Evolutionary conservation across 2,797 vertebrate genomes (phyloP), one percentile per base, ranked within the genome.

Genomic region (Epinephelus coioides): DNA sequence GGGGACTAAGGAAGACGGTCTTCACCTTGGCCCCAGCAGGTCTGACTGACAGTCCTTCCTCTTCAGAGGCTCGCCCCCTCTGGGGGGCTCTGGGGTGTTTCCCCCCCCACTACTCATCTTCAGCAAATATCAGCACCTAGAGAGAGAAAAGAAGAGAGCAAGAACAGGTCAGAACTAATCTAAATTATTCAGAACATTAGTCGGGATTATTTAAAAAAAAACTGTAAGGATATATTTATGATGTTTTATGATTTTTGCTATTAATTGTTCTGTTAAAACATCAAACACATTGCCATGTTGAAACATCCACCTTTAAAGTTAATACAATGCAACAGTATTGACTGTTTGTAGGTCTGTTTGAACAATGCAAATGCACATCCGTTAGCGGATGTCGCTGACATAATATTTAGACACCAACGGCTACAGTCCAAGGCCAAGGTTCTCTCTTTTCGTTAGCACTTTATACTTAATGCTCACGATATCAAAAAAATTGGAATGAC

Each of bases 61-160:
- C 93, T 99, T 99, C 93, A 97, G 95, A 87, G 96, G 92, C 92
- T 98, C 97, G 85, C 94, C 95, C 96, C 88, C 89, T 74, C 96
- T 96, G 79, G 96, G 91, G 76, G 96, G 96, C 95, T 99, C 97
- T 76, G 96, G 97, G 94, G 96, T 95, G 92, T 97, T 96, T 88
- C 96, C 96, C 92, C 97, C 97, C 88, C 97, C 96, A 74, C 95
- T 97, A 96, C 97, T 99, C 98, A 99, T 99, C 95, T 96, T 99
- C 96, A 97, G 95, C 92, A 95, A 95, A 96, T 97, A 97, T 97
- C 97, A 98, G 97, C 97, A 97, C 96, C 97, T 98, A 43, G 63
- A 96, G 89, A 69, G 71, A 90, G 81, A 76, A 57, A 44, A 57
- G 77, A 87, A 7, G 72, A 87, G 18, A 79, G 9, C 75, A n/a